Evolutionary conservation across 2,888 invertebrate species (phyloP), one percentile per base, ranked within the genome.

Genomic region (Octodonta nipae): DNA sequence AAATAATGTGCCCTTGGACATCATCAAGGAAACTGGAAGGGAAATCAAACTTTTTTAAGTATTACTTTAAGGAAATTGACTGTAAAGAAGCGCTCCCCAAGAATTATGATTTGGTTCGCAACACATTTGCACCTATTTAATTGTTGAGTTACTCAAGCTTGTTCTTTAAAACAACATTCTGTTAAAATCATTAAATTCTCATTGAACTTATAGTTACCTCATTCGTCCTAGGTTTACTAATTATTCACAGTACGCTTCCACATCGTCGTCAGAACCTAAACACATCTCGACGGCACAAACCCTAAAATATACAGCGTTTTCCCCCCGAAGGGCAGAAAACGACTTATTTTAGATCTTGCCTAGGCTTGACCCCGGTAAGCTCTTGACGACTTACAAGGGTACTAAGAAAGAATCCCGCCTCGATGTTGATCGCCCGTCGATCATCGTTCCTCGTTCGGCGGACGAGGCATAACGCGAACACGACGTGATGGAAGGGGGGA

Each of bases 271-370:
- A n/a, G n/a, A n/a, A n/a, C n/a, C n/a, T n/a, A n/a, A n/a, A n/a
- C n/a, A n/a, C n/a, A n/a, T n/a, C n/a, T n/a, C n/a, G n/a, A n/a
- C n/a, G n/a, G n/a, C n/a, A n/a, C n/a, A n/a, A n/a, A n/a, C n/a
- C n/a, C n/a, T n/a, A n/a, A n/a, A n/a, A n/a, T n/a, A n/a, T n/a
- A 15, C 16, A 29, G 17, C 29, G 29, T 29, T 29, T 29, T 17
- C 17, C 17, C 29, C 29, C 29, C 17, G 17, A 16, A 29, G 29
- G 29, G 29, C 10, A 10, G 15, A 25, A 31, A 24, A 31, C 31
- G 31, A 31, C 2, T 30, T 31, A 32, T 32, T 31, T 31, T 14
- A 31, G 28, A n/a, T 20, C 20, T 20, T 20, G 20, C 20, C n/a
- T 20, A 20, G 6, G 20, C 20, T 20, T 20, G 20, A 20, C 20